Evolutionary conservation across 2,888 invertebrate species (phyloP).

Genomic region (Hartigia nigra): DNA sequence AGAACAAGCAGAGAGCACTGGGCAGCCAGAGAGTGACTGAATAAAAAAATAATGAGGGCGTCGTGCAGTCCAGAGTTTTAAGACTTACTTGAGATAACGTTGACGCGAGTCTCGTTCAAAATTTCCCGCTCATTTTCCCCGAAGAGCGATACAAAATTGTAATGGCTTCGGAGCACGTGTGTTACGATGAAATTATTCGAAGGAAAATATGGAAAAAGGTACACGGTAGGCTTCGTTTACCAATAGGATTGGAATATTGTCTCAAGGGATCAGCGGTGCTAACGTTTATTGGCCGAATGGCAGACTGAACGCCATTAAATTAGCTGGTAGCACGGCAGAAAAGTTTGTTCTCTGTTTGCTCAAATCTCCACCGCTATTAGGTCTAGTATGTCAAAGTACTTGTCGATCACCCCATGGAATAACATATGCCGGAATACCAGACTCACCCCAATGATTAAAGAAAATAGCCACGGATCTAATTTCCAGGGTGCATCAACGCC

Average conservation of each 20-base stretch:
- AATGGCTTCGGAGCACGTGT: too few species aligned
- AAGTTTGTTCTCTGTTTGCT: not conserved
- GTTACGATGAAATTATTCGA: not conserved
- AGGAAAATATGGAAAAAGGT: not conserved
- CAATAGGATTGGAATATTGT: not conserved
- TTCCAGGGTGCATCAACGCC: not conserved
- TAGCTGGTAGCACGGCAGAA: not conserved
- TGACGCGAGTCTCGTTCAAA: not conserved
- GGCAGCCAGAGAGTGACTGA: conserved; percentile 11
- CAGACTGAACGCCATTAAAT: not conserved
- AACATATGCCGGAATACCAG: conserved; percentile 37
- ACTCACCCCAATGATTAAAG: conserved; percentile 31
- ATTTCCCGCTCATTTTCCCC: too few species aligned
- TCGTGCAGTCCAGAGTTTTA: not conserved
- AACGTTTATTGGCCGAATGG: not conserved
- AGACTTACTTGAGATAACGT: not conserved
- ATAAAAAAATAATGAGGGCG: conserved; percentile 43
- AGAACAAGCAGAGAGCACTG: not conserved
- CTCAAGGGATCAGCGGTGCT: not conserved
- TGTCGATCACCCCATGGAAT: conserved; percentile 23
- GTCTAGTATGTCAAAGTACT: not conserved
- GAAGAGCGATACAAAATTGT: not conserved
- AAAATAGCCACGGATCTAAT: conserved; percentile 35
- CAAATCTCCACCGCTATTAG: not conserved
- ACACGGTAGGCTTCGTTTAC: not conserved